Evolutionary conservation across 2,113 vertebrate species (phyloP).

Genomic region (Trogon melanurus): DNA sequence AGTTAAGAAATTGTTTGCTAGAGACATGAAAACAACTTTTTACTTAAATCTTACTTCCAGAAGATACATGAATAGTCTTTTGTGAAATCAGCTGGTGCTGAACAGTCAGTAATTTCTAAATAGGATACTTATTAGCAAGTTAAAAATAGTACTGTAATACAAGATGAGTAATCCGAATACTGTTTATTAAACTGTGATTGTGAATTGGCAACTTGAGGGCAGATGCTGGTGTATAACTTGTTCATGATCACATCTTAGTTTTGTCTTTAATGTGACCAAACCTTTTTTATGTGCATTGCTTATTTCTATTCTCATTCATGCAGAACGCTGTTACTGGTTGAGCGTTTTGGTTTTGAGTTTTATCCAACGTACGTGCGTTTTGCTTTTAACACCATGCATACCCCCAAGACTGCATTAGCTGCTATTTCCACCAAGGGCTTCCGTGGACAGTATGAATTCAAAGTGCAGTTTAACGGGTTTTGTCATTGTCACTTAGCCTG

Average conservation of each 20-base stretch:
- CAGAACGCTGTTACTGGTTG: not conserved
- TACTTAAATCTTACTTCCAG: not conserved
- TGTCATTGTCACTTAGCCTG: slow-evolving; percentile 54
- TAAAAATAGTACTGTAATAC: not conserved
- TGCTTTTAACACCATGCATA: not conserved
- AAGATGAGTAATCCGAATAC: not conserved
- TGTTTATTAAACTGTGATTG: not conserved
- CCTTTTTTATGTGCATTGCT: not conserved
- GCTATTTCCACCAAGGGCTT: slow-evolving; percentile 60
- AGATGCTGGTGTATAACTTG: not conserved
- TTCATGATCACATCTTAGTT: not conserved
- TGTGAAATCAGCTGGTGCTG: not conserved
- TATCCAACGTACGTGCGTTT: not conserved
- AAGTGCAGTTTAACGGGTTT: slow-evolving; percentile 53
- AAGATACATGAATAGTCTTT: not conserved
- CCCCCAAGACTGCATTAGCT: slow-evolving; percentile 22
- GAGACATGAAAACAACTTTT: not conserved
- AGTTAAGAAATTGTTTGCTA: not conserved
- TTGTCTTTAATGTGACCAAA: not conserved
- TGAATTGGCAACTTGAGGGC: not conserved
- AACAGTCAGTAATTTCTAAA: not conserved
- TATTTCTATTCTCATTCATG: not conserved
- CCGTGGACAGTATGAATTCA: slow-evolving; percentile 45
- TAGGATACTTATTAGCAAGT: not conserved
- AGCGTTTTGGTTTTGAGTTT: not conserved